Base-by-base conservation (phyloP, 2,113 vertebrate species). In the Sebastes fasciatus region DNA sequence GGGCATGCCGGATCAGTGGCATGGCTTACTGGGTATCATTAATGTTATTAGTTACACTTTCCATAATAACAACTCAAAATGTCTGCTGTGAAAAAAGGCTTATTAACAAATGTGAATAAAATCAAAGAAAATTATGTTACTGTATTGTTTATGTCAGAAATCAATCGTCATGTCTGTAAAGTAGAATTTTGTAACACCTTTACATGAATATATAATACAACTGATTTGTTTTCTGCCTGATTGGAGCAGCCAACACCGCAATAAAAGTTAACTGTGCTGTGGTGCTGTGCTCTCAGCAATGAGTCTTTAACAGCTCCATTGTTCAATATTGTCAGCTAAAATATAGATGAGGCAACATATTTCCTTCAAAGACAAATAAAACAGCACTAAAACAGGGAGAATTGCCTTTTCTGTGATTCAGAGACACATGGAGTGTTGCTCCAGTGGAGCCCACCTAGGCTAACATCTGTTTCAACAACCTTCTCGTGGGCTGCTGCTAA, bases 351-450 rank as follows among this genome's bases (percentile, higher is more conserved):
- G 42, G 12, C 54, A 46, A 23, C 16, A 8, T 26, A 9, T 43
- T 57, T 23, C 43, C 43, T 45, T 46, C 62, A 64, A 64, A 64
- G 42, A 64, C 48, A 55, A 11, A 55, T n/a, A 52, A 42, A 65
- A 1, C 10, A 43, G 43, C 34, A 19, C 42, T 12, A 21, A 46
- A 64, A 46, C 11, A 46, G 3, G 42, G 19, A 46, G 26, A 16
- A 8, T 16, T 12, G 62, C 51, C 4, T 48, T 26, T 26, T 19
- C 62, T 49, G 5, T 49, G 8, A 40, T 13, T n/a, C 16, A 13
- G 7, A 26, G 57, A 62, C 71, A 74, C 72, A 74, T 51, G 51
- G 63, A 46, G 58, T 62, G 58, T 51, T 64, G 73, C 60, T 64
- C 11, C 60, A 74, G 23, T 52, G 46, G 58, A 77, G 65, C 43